Conservation (phyloP, 2,888 invertebrate genomes). For the Lypha dubia region DNA sequence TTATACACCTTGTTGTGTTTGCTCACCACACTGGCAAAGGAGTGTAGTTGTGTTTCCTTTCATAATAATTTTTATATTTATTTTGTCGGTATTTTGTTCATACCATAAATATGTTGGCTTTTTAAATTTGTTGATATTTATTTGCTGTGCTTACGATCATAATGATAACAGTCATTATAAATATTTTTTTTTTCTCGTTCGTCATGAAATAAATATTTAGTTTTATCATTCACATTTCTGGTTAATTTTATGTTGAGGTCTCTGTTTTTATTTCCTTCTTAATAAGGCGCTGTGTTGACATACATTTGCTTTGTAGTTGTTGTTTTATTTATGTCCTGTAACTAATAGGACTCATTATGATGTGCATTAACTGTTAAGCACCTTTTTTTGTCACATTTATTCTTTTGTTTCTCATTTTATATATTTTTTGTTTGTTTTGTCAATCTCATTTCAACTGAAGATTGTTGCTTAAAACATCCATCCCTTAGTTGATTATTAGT, state of each 20-base stretch:
- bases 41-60: neutral
- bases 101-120: constrained; percentile 23
- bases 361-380: constrained; percentile 74
- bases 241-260: neutral
- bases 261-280: neutral
- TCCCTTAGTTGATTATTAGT: constrained; percentile 31
- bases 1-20: neutral
- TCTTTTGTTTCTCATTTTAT: constrained; percentile 18
- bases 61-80: constrained; percentile 17
- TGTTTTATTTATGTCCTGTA: constrained; percentile 72
- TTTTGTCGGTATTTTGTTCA: constrained; percentile 1
- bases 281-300: constrained; percentile 56
- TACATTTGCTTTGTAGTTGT: constrained; percentile 43
- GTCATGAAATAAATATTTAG: neutral
- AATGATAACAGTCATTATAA: constrained; percentile 53
- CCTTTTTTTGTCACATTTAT: constrained; percentile 64
- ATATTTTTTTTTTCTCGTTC: constrained; percentile 6
- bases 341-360: constrained; percentile 75
- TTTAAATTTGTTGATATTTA: constrained; percentile 40
- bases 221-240: constrained; percentile 19
- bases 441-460: neutral
- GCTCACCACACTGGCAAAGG: neutral
- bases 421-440: neutral
- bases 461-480: constrained; percentile 50
- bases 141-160: neutral